phyloP scores from a whole-genome alignment of 2,113 vertebrate genomes.

The Callochromis pleurospilus region DNA sequence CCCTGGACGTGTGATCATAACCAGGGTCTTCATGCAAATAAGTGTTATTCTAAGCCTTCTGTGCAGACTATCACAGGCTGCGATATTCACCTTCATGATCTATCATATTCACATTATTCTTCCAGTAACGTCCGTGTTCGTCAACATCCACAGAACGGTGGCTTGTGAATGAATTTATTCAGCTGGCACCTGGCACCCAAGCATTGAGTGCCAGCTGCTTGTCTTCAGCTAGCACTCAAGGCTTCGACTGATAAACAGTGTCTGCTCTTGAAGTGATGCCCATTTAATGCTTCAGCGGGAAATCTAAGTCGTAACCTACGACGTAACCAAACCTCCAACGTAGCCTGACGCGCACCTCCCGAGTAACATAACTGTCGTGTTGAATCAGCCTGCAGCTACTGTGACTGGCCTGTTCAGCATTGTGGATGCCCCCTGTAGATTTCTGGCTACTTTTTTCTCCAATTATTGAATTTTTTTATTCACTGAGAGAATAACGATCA shows the following conservation, averaged over 20 bases:
- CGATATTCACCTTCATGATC: neutral
- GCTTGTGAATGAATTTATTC: neutral
- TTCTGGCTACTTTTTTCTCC: neutral
- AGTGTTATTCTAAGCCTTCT: neutral
- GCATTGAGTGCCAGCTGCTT: neutral
- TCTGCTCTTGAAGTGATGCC: neutral
- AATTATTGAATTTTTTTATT: neutral
- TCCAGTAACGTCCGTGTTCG: neutral
- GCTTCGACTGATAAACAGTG: neutral
- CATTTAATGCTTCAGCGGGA: neutral
- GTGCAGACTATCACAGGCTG: neutral
- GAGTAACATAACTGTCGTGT: neutral
- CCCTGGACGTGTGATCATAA: neutral
- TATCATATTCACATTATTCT: neutral
- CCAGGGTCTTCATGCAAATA: neutral
- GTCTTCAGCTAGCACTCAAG: neutral
- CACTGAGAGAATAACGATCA: neutral
- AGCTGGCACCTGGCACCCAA: neutral
- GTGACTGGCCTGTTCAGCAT: neutral
- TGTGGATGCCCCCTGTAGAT: neutral
- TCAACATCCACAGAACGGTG: neutral
- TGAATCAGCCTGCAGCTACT: neutral
- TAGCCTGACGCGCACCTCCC: neutral
- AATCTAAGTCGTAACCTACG: neutral
- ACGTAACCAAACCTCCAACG: neutral